Conservation (phyloP, 2,888 invertebrate species). For the Oegoconia quadripuncta region DNA sequence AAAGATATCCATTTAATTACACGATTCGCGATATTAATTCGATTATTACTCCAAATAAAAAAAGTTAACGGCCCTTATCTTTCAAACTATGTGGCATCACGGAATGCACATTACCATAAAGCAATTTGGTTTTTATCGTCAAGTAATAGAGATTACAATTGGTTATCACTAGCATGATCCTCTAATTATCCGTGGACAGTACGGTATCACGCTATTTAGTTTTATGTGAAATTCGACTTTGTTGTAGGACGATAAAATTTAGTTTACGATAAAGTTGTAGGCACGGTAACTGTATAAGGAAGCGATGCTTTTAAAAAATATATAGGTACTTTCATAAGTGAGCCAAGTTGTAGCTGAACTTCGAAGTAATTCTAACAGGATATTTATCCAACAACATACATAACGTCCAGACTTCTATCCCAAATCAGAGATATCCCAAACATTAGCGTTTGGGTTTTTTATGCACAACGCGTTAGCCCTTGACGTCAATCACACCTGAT, state of each 20-base stretch:
- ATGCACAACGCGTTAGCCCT: too few relatives aligned
- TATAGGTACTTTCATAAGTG: too few relatives aligned
- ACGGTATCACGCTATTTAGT: slow-evolving; percentile 3
- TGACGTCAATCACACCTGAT: too few relatives aligned
- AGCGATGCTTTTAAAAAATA: too few relatives aligned
- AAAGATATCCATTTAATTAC: slow-evolving; percentile 72
- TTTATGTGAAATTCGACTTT: neutral
- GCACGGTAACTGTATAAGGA: too few relatives aligned
- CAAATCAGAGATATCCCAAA: too few relatives aligned
- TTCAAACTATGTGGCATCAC: slow-evolving; percentile 58
- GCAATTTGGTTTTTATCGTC: slow-evolving; percentile 69
- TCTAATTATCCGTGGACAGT: slow-evolving; percentile 52
- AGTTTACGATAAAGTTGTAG: too few relatives aligned
- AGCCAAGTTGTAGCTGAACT: too few relatives aligned
- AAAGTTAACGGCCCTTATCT: slow-evolving; percentile 60
- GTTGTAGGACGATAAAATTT: neutral
- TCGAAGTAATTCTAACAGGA: too few relatives aligned
- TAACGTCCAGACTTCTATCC: too few relatives aligned
- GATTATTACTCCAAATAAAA: slow-evolving; percentile 70
- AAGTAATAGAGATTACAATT: slow-evolving; percentile 70
- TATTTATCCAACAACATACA: too few relatives aligned
- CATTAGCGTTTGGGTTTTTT: too few relatives aligned
- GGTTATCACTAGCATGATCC: slow-evolving; percentile 55
- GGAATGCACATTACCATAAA: slow-evolving; percentile 55
- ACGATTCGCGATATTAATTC: slow-evolving; percentile 73